Evolutionary conservation across 2,113 vertebrate genomes (phyloP).

Genomic region (Bos javanicus): DNA sequence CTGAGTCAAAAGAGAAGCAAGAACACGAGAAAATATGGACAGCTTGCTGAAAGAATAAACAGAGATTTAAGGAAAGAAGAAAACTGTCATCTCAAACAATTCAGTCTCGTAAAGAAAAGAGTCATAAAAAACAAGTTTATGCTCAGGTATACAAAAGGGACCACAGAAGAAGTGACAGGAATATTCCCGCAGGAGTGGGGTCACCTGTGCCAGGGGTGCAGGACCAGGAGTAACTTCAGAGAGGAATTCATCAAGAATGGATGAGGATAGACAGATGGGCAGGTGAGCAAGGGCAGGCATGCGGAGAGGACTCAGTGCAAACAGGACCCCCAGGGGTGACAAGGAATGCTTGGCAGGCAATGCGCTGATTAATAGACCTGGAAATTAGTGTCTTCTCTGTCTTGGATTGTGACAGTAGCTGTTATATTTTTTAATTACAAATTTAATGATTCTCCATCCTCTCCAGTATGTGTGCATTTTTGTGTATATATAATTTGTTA

Average conservation of each 20-base stretch:
- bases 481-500: not conserved
- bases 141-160: not conserved
- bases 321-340: not conserved
- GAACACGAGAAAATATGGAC: not conserved
- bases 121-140: not conserved
- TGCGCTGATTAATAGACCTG: not conserved
- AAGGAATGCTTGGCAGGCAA: not conserved
- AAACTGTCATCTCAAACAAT: not conserved
- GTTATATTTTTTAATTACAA: not conserved
- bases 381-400: not conserved
- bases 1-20: not conserved
- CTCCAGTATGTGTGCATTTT: not conserved
- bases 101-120: not conserved
- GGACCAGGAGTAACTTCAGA: not conserved
- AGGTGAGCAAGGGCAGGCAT: not conserved
- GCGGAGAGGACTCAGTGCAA: not conserved
- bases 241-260: not conserved
- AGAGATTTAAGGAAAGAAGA: not conserved
- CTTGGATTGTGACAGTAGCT: not conserved
- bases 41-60: not conserved
- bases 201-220: not conserved
- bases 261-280: not conserved
- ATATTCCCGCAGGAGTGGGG: not conserved
- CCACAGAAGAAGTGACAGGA: not conserved
- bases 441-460: not conserved